These are phyloP conservation scores for Cabera pusaria DNA, from an alignment of 2,888 invertebrate genomes.

Conservation along the genomic window DNA sequence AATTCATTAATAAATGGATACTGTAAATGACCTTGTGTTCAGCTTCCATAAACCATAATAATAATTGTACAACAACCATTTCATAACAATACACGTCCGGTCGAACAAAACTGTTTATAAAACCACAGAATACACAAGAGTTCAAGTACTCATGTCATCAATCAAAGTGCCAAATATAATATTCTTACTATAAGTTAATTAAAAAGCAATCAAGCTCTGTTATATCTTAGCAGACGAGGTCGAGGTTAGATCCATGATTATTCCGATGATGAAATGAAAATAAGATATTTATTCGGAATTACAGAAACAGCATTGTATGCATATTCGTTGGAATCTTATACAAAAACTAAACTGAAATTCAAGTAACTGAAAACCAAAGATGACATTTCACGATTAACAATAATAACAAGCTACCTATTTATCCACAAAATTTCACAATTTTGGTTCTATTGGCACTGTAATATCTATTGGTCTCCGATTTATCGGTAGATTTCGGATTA, in stretches of 20 bases:
- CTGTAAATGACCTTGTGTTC: conserved; percentile 2
- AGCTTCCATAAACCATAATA: conserved; percentile 3
- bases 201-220: conserved; percentile 58
- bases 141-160: conserved; percentile 43
- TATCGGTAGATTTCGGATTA: no score
- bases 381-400: no score
- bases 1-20: not conserved
- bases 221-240: conserved; percentile 19
- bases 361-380: no score
- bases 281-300: conserved; percentile 1
- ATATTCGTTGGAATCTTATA: no score
- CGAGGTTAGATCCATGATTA: conserved; percentile 14
- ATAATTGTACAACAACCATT: conserved; percentile 15
- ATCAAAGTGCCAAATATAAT: conserved; percentile 49
- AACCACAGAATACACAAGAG: conserved; percentile 9
- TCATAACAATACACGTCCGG: conserved; percentile 19
- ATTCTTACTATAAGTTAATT: conserved; percentile 46
- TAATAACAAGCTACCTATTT: no score
- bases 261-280: conserved; percentile 9
- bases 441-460: no score
- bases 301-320: no score
- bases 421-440: no score
- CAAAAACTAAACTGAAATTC: no score
- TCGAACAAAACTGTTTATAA: conserved; percentile 7
- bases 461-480: no score